Conservation (phyloP, 2,888 invertebrate species). For the Tetragonisca angustula region DNA sequence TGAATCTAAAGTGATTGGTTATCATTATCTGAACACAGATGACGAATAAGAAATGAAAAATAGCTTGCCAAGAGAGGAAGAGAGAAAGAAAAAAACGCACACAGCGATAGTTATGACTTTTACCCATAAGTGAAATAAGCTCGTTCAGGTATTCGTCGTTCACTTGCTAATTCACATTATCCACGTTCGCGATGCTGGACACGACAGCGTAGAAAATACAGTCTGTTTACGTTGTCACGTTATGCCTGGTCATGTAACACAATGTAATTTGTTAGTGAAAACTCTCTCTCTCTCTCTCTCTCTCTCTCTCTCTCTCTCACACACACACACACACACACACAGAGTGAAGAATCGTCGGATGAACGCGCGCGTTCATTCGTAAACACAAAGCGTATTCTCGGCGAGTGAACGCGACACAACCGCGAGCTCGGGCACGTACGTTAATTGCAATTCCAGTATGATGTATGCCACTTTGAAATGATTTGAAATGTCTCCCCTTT, state of each 20-base stretch:
- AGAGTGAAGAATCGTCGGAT: conserved; percentile 15
- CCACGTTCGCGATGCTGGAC: too few relatives aligned
- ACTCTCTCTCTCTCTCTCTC: background rate
- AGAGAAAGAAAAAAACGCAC: background rate
- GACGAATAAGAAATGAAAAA: background rate
- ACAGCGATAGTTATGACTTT: background rate
- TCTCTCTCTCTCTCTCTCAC: too few relatives aligned
- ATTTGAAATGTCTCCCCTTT: conserved; percentile 24
- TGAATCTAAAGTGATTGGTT: background rate
- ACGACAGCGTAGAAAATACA: conserved; percentile 10
- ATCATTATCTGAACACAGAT: background rate
- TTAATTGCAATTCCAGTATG: conserved; percentile 14
- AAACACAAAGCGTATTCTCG: conserved; percentile 10
- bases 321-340: too few relatives aligned
- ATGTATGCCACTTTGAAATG: conserved; percentile 18
- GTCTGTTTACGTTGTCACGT: conserved; percentile 14
- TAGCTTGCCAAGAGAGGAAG: background rate
- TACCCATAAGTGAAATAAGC: background rate
- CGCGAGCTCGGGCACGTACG: background rate
- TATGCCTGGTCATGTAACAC: conserved; percentile 1
- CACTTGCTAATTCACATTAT: background rate
- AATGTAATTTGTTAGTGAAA: conserved; percentile 21
- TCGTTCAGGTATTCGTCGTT: background rate
- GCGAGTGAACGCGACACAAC: background rate
- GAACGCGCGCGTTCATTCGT: conserved; percentile 7